Conservation (phyloP, 2,113 vertebrate species). For the Columbina picui region DNA sequence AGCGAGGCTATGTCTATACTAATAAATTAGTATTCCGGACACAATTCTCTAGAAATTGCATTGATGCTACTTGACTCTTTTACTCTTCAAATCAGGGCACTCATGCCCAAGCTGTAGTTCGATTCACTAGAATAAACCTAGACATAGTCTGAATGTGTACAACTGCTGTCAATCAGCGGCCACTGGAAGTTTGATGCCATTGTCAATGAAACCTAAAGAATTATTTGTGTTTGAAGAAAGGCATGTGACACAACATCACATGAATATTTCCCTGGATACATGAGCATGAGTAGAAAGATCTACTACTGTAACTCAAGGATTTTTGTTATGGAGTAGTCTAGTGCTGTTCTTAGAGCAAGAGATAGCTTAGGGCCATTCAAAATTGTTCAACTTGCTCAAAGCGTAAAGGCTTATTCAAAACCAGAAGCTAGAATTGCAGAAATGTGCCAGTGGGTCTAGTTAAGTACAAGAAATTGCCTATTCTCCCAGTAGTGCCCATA, state of each 20-base stretch:
- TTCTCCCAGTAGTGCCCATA: background rate
- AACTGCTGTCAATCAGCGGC: background rate
- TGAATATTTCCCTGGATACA: background rate
- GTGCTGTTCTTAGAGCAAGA: background rate
- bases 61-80: background rate
- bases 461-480: background rate
- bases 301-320: background rate
- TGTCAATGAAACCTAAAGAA: background rate
- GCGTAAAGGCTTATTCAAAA: background rate
- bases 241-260: background rate
- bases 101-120: background rate
- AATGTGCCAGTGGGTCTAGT: background rate
- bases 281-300: background rate
- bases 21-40: constrained; percentile 11
- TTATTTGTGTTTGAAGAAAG: background rate
- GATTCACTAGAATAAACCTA: background rate
- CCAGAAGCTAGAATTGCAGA: background rate
- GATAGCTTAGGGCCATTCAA: background rate
- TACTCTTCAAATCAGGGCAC: background rate
- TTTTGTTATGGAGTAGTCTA: background rate
- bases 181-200: background rate
- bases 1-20: background rate
- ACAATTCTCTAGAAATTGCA: background rate
- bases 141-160: background rate
- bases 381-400: background rate